Conservation (phyloP, 2,888 invertebrate genomes). For the Bombyx huttoni region DNA sequence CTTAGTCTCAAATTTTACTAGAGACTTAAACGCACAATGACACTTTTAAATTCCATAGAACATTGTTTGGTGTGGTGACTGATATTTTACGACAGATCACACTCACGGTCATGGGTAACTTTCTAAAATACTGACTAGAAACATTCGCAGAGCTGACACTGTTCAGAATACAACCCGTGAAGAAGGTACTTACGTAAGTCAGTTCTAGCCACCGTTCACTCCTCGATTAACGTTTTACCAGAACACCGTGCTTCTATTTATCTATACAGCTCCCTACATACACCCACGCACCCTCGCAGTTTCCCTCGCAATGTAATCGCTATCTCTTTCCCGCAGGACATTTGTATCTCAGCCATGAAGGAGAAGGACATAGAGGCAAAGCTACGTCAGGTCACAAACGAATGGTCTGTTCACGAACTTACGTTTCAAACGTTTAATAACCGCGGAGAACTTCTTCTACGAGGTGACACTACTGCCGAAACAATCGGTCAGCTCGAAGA, state of each 20-base stretch:
- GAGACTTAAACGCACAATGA: too few species aligned
- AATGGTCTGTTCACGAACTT: constrained; percentile 94
- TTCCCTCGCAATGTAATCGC: constrained; percentile 3
- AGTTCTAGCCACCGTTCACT: constrained; percentile 6
- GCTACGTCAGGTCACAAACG: constrained; percentile 92
- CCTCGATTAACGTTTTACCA: neutral
- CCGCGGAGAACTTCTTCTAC: constrained; percentile 89
- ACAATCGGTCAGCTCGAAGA: constrained; percentile 96
- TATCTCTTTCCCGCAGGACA: constrained; percentile 75
- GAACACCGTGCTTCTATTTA: neutral
- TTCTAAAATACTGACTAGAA: neutral
- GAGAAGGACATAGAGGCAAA: constrained; percentile 98
- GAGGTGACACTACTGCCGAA: constrained; percentile 96
- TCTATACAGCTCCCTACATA: neutral
- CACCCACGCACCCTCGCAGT: neutral
- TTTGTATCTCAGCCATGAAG: constrained; percentile 98
- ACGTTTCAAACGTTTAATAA: constrained; percentile 97
- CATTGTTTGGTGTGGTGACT: too few species aligned
- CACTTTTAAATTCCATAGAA: too few species aligned
- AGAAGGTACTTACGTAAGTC: neutral
- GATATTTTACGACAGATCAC: neutral
- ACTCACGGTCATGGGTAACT: neutral
- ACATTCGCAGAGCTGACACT: neutral
- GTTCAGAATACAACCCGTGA: neutral
- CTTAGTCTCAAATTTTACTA: too few species aligned